Evolutionary conservation across 2,888 invertebrate genomes (phyloP), one percentile per base, ranked within the genome.

Genomic region (Drosophila heteroneura): DNA sequence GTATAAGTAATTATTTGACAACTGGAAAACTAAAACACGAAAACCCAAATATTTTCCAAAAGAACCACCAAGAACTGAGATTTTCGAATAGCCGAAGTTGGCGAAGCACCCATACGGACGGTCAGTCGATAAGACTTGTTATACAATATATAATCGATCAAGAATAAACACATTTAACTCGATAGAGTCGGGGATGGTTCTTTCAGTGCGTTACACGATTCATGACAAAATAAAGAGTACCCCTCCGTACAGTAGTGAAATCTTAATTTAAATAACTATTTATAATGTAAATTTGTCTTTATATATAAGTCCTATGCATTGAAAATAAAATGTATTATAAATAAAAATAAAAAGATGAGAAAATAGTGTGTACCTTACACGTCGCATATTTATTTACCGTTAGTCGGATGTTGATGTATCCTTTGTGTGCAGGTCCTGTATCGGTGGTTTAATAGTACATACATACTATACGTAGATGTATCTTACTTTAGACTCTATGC

Each of bases 401-500:
- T 56, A 57, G 12, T 56, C 28, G 26, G 65, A 51, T 51, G 28
- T 35, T 60, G 41, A 44, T 64, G 30, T 52, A 41, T 52, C n/a
- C 52, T 47, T 33, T 37, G 3, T 67, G 28, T 63, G 47, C 65
- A 56, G 71, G 61, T 49, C 62, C 35, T 49, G 59, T 62, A 56
- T 74, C 69, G 61, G 75, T 74, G 74, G 68, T 61, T 57, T 33
- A 60, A 73, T 57, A 60, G 44, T 60, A 59, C 33, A 54, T 41
- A 72, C 9, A 22, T 56, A 44, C 51, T 59, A 33, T 37, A 69
- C 53, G 58, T 37, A 71, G 58, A 58, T 39, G 19, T 62, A 53
- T 47, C 33, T 57, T 60, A 53, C 22, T 44, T 47, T 16, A 47
- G 28, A 39, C 33, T 28, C 16, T 65, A 22, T 49, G 32, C 37